A percentile compares a stretch with the other conserved stretches of the same genome.
Evolutionary conservation across 2,797 vertebrate species (phyloP).

Genomic region (Enteromius unitaeniatus): DNA sequence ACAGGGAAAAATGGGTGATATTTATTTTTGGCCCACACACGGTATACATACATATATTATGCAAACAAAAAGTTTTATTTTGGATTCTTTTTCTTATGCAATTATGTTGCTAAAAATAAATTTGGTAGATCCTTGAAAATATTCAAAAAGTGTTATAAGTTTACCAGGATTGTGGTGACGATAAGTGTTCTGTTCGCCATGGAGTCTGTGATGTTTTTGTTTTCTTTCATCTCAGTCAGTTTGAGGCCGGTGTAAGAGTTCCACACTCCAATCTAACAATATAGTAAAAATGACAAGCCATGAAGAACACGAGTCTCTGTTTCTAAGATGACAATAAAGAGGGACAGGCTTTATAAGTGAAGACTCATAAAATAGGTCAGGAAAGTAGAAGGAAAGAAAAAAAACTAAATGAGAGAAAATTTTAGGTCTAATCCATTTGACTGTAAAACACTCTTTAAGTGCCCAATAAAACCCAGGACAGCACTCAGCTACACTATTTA

Average conservation of each 20-base stretch:
- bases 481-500: not conserved
- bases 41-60: too few relatives aligned
- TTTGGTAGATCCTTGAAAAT: not conserved
- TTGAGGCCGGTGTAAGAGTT: slow-evolving; percentile 94
- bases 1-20: too few relatives aligned
- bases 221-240: slow-evolving; percentile 87
- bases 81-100: not conserved
- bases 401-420: not conserved
- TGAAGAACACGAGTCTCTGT: not conserved
- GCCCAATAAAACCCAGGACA: not conserved
- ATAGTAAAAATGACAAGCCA: slow-evolving; percentile 21
- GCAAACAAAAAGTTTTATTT: too few relatives aligned
- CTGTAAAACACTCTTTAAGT: not conserved
- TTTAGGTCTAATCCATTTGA: not conserved
- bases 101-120: not conserved
- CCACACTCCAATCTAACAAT: slow-evolving; percentile 91
- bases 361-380: not conserved
- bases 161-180: slow-evolving; percentile 96
- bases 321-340: slow-evolving; percentile 10
- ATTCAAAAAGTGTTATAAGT: not conserved
- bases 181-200: slow-evolving; percentile 94
- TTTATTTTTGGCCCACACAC: too few relatives aligned
- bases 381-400: not conserved
- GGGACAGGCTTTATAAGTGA: not conserved
- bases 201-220: slow-evolving; percentile 90